Percentiles rank a stretch among this genome's conserved stretches.
Evolutionary conservation across 2,888 invertebrate genomes (phyloP).

Genomic region (Platycnemis pennipes): DNA sequence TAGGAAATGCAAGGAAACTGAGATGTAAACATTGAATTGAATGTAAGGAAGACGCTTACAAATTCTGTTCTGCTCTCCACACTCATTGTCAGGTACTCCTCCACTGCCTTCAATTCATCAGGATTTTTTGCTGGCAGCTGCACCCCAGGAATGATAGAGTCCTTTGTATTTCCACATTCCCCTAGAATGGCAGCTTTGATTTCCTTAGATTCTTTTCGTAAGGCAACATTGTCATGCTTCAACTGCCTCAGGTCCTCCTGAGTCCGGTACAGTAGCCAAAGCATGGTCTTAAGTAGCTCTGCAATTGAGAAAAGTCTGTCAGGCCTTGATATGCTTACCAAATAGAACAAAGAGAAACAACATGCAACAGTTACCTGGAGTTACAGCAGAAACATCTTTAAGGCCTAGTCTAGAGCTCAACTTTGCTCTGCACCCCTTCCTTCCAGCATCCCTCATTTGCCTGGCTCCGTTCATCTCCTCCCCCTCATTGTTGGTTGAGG

Average conservation of each 20-base stretch:
- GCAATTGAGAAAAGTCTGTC: background rate
- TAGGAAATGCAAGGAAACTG: background rate
- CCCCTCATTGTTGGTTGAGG: background rate
- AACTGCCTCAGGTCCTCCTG: background rate
- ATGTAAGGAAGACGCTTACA: background rate
- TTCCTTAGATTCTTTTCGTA: background rate
- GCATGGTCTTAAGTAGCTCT: slow-evolving; percentile 4
- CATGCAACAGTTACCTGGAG: background rate
- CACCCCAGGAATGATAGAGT: background rate
- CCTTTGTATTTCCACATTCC: background rate
- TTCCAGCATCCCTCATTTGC: background rate
- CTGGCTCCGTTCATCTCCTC: background rate
- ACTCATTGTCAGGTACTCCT: background rate
- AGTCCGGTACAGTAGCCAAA: background rate
- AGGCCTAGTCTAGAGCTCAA: background rate
- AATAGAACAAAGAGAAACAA: background rate
- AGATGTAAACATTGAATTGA: background rate
- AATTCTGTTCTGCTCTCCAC: background rate
- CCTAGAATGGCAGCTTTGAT: background rate
- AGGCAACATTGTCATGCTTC: background rate
- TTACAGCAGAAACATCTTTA: background rate
- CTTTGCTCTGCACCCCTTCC: background rate
- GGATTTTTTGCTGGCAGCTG: background rate
- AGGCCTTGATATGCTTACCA: background rate
- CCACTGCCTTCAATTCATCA: background rate